Evolutionary conservation across 2,113 vertebrate genomes (phyloP), one percentile per base, ranked within the genome.

Genomic region (Choloepus hoffmanni): DNA sequence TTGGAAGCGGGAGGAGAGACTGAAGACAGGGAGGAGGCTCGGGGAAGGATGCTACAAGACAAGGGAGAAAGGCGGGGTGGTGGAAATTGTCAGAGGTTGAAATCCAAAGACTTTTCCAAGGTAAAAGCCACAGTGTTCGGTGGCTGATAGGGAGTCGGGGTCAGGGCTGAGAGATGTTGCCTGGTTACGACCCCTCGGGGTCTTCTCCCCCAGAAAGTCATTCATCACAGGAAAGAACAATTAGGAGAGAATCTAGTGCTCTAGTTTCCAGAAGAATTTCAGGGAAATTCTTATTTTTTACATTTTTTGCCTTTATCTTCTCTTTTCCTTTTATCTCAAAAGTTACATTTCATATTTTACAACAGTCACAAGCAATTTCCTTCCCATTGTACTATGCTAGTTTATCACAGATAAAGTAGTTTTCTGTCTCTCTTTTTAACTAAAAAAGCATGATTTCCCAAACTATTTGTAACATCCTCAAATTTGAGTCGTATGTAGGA

Each of bases 271-370:
- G 73, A 77, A 79, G 88, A 94, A 21, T 53, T 14, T 43, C 82
- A 92, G 28, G 43, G 50, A 91, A 36, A 36, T 36, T 36, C 36
- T 36, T 36, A 36, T 36, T 36, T 36, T 36, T 36, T 36, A 36
- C 86, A 73, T 76, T 79, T 83, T 19, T 63, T 89, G 2, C 43
- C 8, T 72, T 48, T 45, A 74, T 68, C 14, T 28, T 70, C 24
- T 73, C 13, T 55, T 83, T 83, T 79, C 48, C 55, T 82, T 95
- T 93, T 67, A 79, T 43, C 48, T 55, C n/a, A 95, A 85, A 85
- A 68, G 50, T 40, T 74, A 60, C 55, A 45, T 72, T 50, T 76
- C 96, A 15, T 68, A 73, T 68, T 90, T 97, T 45, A 82, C 1
- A 48, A 88, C 23, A 95, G 83, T 83, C 62, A 76, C 6, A 84